Conservation (phyloP, 2,113 vertebrate species). For the Odocoileus hemionus region DNA sequence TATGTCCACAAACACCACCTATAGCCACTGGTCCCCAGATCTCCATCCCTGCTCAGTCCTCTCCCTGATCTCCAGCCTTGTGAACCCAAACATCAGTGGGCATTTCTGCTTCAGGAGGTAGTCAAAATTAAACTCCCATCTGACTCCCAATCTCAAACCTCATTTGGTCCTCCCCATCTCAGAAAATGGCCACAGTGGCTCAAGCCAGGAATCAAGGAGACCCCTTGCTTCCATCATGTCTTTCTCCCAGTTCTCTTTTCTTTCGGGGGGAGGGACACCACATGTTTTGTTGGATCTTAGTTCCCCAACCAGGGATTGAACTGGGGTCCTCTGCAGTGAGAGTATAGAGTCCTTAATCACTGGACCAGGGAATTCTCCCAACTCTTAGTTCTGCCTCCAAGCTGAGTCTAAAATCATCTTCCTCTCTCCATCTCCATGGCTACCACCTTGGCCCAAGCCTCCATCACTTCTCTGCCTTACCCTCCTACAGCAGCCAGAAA, state of each 20-base stretch:
- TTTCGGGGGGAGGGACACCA: fast-evolving
- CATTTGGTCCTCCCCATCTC: background rate
- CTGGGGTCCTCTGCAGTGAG: background rate
- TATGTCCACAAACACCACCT: background rate
- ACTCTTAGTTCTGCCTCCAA: background rate
- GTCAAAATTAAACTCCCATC: background rate
- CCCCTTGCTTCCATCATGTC: background rate
- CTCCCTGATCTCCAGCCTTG: background rate
- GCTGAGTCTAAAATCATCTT: background rate
- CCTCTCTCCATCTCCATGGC: background rate
- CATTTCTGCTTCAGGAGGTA: background rate
- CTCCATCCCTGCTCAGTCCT: background rate
- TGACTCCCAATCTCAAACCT: background rate
- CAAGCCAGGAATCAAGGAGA: background rate
- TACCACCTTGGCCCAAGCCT: background rate
- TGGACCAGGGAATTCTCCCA: background rate
- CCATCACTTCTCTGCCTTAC: background rate
- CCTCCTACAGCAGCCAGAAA: background rate
- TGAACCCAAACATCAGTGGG: background rate
- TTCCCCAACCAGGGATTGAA: background rate
- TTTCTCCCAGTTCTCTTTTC: too few relatives aligned
- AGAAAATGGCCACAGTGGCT: background rate
- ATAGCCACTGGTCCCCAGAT: fast-evolving
- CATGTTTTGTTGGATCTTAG: background rate
- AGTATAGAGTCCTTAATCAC: background rate